Percentiles rank a stretch among this genome's conserved stretches.
Conservation (phyloP, 2,113 vertebrate genomes). For the Vidua chalybeata region DNA sequence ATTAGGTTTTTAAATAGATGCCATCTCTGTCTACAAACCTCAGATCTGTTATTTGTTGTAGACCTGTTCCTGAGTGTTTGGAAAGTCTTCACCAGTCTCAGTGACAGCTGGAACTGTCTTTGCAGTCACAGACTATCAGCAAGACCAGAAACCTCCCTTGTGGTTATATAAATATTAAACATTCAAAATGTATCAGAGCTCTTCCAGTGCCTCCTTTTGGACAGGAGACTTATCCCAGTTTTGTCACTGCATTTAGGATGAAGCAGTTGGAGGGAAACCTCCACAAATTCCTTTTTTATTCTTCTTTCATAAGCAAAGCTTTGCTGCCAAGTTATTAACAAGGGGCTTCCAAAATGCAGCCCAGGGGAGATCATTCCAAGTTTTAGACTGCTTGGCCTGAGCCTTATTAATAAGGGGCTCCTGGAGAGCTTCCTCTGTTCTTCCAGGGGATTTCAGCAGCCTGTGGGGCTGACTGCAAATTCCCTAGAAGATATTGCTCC, state of each 20-base stretch:
- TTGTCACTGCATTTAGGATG: background rate
- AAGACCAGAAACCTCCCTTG: accelerated
- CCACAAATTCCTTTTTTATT: slow-evolving; percentile 19
- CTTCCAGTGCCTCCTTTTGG: background rate
- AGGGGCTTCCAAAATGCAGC: background rate
- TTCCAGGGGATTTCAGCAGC: background rate
- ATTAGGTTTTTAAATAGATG: background rate
- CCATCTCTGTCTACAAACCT: background rate
- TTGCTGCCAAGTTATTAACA: slow-evolving; percentile 28
- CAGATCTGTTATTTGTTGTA: background rate
- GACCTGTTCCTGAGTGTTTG: background rate
- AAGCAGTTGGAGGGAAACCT: background rate
- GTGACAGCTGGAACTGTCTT: background rate
- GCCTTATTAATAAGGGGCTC: slow-evolving; percentile 34
- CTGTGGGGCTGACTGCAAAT: slow-evolving; percentile 28
- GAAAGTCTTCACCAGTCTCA: background rate
- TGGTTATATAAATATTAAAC: background rate
- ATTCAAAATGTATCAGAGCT: background rate
- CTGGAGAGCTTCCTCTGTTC: slow-evolving; percentile 39
- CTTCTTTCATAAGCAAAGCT: background rate
- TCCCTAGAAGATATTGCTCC: slow-evolving; percentile 21
- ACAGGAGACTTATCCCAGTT: background rate
- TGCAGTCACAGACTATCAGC: background rate
- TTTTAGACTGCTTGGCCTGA: slow-evolving; percentile 23
- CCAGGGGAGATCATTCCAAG: background rate